Evolutionary conservation across 2,797 vertebrate species (phyloP).

Genomic region (Kryptolebias ocellatus): DNA sequence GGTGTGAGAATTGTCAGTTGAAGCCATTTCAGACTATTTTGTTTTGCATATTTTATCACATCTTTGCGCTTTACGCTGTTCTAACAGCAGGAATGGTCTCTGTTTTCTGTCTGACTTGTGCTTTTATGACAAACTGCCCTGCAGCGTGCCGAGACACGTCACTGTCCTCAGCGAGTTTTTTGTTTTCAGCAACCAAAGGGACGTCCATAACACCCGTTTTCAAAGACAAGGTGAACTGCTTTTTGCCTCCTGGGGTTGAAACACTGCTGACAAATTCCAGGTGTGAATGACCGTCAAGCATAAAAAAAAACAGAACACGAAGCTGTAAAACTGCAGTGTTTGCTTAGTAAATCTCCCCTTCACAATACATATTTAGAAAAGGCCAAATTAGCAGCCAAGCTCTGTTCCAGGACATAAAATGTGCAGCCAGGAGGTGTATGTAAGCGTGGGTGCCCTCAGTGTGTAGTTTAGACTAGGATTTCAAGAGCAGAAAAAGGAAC

Average conservation of each 20-base stretch:
- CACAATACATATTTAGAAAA: slow-evolving; percentile 43
- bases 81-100: slow-evolving; percentile 42
- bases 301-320: slow-evolving; percentile 33
- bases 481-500: slow-evolving; percentile 56
- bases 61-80: slow-evolving; percentile 27
- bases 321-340: slow-evolving; percentile 15
- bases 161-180: slow-evolving; percentile 49
- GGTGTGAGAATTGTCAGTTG: neutral
- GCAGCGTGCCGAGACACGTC: slow-evolving; percentile 52
- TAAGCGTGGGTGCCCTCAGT: slow-evolving; percentile 20
- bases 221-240: slow-evolving; percentile 43
- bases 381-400: slow-evolving; percentile 36
- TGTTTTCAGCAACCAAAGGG: slow-evolving; percentile 47
- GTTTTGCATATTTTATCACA: slow-evolving; percentile 14
- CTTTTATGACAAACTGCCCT: slow-evolving; percentile 48
- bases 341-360: slow-evolving; percentile 23
- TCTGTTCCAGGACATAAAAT: slow-evolving; percentile 49
- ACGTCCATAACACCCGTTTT: slow-evolving; percentile 33
- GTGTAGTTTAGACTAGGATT: slow-evolving; percentile 57
- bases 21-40: neutral
- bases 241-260: slow-evolving; percentile 52
- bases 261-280: slow-evolving; percentile 26
- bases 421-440: slow-evolving; percentile 40
- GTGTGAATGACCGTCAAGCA: slow-evolving; percentile 60
- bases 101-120: slow-evolving; percentile 30